Conservation (phyloP, 2,888 invertebrate species). For the Megamerina dolium region DNA sequence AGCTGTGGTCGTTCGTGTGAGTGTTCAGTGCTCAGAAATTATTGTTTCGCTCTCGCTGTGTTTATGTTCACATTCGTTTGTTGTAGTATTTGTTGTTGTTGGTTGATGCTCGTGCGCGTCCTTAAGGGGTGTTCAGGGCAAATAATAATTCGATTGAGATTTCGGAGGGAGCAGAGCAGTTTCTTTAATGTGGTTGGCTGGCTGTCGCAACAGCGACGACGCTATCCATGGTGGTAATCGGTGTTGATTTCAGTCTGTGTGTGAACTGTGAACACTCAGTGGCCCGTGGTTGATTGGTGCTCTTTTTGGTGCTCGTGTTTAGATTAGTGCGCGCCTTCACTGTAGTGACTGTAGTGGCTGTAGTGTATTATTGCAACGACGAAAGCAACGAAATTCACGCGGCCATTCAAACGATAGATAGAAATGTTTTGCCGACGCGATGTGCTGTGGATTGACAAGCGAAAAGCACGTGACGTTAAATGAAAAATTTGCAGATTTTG, state of each 20-base stretch:
- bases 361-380: no score
- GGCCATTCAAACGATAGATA: no score
- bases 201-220: not conserved
- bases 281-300: conserved; percentile 13
- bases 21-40: not conserved
- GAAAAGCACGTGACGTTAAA: no score
- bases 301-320: conserved; percentile 13
- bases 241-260: not conserved
- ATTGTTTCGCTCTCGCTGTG: no score
- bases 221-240: not conserved
- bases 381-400: no score
- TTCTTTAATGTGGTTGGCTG: not conserved
- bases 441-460: no score
- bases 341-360: conserved; percentile 11
- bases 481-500: no score
- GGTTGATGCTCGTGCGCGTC: conserved; percentile 18
- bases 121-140: no score
- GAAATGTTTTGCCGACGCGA: not conserved
- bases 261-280: not conserved
- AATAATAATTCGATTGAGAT: no score
- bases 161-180: no score
- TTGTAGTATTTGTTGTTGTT: conserved; percentile 39
- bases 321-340: conserved; percentile 20
- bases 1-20: not conserved
- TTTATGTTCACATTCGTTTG: conserved; percentile 8